A percentile compares a stretch with the other conserved stretches of the same genome.
phyloP scores from a whole-genome alignment of 1,140 invertebrate genomes.

The Lasioglossum albipes region DNA sequence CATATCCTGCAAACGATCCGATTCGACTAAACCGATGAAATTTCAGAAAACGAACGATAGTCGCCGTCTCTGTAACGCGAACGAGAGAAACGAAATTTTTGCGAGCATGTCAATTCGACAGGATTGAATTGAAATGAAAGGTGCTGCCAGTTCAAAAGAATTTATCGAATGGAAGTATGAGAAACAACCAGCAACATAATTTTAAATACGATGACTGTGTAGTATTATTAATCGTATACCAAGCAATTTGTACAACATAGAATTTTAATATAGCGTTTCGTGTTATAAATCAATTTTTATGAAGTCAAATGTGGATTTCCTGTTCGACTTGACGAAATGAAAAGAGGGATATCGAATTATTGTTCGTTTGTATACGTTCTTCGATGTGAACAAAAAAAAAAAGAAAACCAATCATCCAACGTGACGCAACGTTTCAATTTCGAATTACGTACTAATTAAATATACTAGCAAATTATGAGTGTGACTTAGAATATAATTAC shows the following conservation, averaged over 20 bases:
- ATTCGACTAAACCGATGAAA: not conserved
- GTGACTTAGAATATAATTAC: slow-evolving; percentile 16
- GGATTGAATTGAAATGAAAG: slow-evolving; percentile 6
- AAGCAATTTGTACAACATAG: slow-evolving; percentile 24
- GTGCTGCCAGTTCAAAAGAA: slow-evolving; percentile 4
- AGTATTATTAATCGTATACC: slow-evolving; percentile 31
- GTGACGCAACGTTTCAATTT: not conserved
- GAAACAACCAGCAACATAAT: slow-evolving; percentile 29
- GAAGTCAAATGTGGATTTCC: slow-evolving; percentile 6
- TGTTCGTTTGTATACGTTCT: not conserved
- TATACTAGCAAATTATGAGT: slow-evolving; percentile 11
- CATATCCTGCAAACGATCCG: not conserved
- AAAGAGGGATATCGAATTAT: not conserved
- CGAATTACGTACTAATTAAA: not conserved
- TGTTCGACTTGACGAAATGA: slow-evolving; percentile 11
- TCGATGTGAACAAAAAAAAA: not conserved
- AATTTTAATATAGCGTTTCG: slow-evolving; percentile 29
- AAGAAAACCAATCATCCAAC: not conserved
- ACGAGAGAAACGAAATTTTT: not conserved
- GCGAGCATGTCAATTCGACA: not conserved
- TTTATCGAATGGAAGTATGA: slow-evolving; percentile 7
- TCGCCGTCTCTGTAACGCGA: slow-evolving; percentile 18
- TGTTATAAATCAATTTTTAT: slow-evolving; percentile 34
- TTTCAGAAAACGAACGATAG: not conserved
- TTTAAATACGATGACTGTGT: slow-evolving; percentile 26